Percentiles rank a stretch among this genome's conserved stretches.
These are phyloP conservation scores for Tachina fera DNA, from an alignment of 2,888 invertebrate genomes.

Conservation along the genomic window DNA sequence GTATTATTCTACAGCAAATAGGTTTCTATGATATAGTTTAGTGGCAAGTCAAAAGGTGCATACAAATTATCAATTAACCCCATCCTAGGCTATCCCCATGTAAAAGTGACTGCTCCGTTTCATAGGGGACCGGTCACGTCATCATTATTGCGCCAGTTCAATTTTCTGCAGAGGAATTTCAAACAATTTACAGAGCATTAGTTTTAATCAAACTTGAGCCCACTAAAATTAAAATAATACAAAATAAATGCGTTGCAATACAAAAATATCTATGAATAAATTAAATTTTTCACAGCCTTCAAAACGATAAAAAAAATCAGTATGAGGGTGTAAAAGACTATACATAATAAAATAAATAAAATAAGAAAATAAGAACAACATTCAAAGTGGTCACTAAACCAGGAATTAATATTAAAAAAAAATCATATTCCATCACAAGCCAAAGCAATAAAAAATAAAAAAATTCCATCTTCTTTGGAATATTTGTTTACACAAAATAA, in stretches of 20 bases:
- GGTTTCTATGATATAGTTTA: too few relatives aligned
- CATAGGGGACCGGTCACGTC: too few relatives aligned
- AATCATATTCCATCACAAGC: conserved; percentile 39
- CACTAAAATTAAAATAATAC: conserved; percentile 31
- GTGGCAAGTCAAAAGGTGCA: too few relatives aligned
- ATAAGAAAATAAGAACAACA: conserved; percentile 19
- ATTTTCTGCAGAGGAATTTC: too few relatives aligned
- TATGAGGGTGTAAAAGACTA: not conserved
- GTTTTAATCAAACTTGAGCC: not conserved
- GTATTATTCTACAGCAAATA: too few relatives aligned
- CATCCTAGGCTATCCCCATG: too few relatives aligned
- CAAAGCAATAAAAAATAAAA: not conserved
- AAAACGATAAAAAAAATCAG: not conserved
- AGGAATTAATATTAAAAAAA: conserved; percentile 31
- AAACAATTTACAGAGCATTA: conserved; percentile 24
- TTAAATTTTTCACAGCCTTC: conserved; percentile 46
- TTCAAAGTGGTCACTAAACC: too few relatives aligned
- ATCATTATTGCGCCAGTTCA: too few relatives aligned
- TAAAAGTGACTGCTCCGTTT: too few relatives aligned
- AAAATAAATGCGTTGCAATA: conserved; percentile 59
- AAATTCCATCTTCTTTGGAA: conserved; percentile 40
- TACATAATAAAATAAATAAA: too few relatives aligned
- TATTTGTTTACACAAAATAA: conserved; percentile 73
- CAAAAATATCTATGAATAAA: conserved; percentile 70
- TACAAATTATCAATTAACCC: too few relatives aligned